Base-by-base conservation (phyloP, 2,113 vertebrate genomes). In the Cavia porcellus region DNA sequence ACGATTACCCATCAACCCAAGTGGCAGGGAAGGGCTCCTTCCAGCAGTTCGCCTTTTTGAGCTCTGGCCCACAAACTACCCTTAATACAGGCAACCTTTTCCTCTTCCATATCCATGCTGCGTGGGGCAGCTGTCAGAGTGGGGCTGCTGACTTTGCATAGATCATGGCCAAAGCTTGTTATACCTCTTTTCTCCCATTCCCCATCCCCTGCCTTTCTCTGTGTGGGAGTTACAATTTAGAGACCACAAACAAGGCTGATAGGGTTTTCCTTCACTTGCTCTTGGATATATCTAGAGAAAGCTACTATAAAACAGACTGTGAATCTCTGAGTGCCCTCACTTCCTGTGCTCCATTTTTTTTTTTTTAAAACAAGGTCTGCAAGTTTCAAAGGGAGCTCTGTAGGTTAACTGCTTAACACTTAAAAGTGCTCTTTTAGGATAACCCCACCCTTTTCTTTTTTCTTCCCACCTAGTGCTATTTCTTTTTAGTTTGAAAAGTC, bases 401-500 rank as follows among this genome's bases (percentile, higher is more conserved):
- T 35, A 57, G 62, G 32, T 30, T 52, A 45, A 15, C 45, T 90
- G 66, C n/a, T 82, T 81, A 59, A 15, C 86, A 92, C 17, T 5
- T n/a, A n/a, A n/a, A 35, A 42, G 19, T 55, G 20, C 85, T 94
- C 11, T 62, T 87, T 81, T 17, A 83, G 92, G 70, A 77, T 57
- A 55, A 4, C 10, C 59, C 47, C 6, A 2, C n/a, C 28, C 12
- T 15, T 86, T 66, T 59, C 6, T 50, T 19, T 42, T 42, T 35
- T 24, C n/a, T 19, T 88, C 75, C 20, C 38, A 28, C 66, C 55
- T 79, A 52, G 89, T 61, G 28, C 25, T 84, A 20, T 95, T 87
- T 91, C 50, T 74, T 90, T 90, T 80, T 79, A 95, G 57, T 82
- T 72, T 86, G 68, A 89, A 88, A 96, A 96, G 68, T 75, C 64